Evolutionary conservation across 2,888 invertebrate genomes (phyloP).

Genomic region (Tenodera sinensis): DNA sequence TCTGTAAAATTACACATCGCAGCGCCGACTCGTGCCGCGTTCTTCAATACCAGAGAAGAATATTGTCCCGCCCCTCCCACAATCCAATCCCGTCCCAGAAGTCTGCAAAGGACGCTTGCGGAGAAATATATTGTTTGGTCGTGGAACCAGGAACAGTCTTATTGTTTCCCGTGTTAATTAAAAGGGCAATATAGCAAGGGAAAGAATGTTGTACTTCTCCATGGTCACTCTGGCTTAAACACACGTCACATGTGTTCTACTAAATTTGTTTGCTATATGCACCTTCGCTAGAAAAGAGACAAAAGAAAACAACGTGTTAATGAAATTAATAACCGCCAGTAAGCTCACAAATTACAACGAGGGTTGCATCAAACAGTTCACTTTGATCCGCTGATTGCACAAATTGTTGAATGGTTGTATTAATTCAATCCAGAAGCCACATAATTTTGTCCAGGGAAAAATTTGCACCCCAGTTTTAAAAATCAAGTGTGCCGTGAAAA

Average conservation of each 20-base stretch:
- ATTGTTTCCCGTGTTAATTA: background rate
- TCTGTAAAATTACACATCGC: background rate
- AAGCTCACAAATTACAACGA: too few species aligned
- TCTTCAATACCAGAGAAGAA: background rate
- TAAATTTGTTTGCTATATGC: background rate
- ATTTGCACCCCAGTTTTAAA: too few species aligned
- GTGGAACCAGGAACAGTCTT: background rate
- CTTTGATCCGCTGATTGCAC: too few species aligned
- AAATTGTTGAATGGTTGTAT: too few species aligned
- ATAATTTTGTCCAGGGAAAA: too few species aligned
- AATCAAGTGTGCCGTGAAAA: too few species aligned
- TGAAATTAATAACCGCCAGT: too few species aligned
- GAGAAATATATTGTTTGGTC: background rate
- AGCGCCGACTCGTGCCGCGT: background rate
- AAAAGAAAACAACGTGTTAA: too few species aligned
- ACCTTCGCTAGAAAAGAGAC: too few species aligned
- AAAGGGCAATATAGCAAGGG: background rate
- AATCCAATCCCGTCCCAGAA: background rate
- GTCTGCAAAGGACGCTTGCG: background rate
- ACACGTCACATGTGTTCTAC: background rate
- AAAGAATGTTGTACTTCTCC: background rate
- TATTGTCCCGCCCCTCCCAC: background rate
- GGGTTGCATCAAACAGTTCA: too few species aligned
- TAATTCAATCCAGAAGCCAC: too few species aligned
- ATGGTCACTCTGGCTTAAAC: background rate